Evolutionary conservation across 2,797 vertebrate species (phyloP), one percentile per base, ranked within the genome.

Genomic region (Catostomus latipinnis): DNA sequence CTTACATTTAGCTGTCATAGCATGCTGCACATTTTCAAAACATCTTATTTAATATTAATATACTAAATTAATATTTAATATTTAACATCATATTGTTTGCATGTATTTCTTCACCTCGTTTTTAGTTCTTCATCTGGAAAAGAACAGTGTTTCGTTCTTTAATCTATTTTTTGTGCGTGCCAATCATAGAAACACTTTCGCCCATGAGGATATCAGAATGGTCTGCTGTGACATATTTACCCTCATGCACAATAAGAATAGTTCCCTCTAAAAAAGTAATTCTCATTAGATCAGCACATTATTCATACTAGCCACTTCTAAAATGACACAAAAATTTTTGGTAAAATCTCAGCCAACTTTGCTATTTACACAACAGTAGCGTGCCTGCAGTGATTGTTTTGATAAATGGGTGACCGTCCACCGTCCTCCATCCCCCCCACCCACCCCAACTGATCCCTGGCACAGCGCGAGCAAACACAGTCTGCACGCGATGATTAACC

Each of bases 401-500:
- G 91, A 93, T 93, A 92, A 92, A 89, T 86, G 76, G 34, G 68
- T 80, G 74, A 71, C 80, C 83, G 79, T 78, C 82, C 84, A 84
- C 90, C 91, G 92, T 91, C 85, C 89, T 92, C 84, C 85, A 87
- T 88, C 90, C 91, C 89, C 89, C 22, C 22, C 22, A 22, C 22
- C 22, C 22, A 22, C 22, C 22, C 22, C 22, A 90, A 89, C 89
- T 89, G 91, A 94, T 93, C 93, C 92, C 93, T 93, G 92, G 91
- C 92, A 94, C 88, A 90, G 90, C 82, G 87, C 88, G 86, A 93
- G 91, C 91, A 95, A 94, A 95, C 93, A 95, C 83, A 88, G 94
- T 95, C 93, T 94, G 94, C 94, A 95, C 94, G 94, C 94, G 92
- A 94, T 94, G 88, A 94, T 94, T 94, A 94, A 94, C 92, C 89